Evolutionary conservation across 2,113 vertebrate species (phyloP).

Genomic region (Gallinago paraguaiae): DNA sequence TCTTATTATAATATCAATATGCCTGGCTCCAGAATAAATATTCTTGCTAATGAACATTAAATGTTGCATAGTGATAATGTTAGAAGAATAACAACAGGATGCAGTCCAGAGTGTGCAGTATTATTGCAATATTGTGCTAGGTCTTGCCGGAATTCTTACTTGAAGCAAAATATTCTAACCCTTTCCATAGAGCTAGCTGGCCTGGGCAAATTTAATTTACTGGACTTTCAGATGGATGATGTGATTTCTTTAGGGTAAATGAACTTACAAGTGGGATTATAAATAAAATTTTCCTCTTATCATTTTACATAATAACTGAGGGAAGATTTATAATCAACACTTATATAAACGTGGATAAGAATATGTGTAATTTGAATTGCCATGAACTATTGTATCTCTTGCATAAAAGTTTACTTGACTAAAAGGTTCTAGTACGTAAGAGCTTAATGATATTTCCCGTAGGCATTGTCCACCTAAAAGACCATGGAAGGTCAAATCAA

Average conservation of each 20-base stretch:
- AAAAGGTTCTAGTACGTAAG: background rate
- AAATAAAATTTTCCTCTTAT: background rate
- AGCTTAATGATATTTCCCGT: background rate
- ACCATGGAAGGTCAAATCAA: background rate
- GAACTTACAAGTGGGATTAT: background rate
- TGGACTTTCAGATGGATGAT: background rate
- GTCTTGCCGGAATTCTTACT: background rate
- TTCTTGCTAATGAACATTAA: conserved; percentile 48
- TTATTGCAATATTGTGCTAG: background rate
- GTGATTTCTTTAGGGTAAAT: conserved; percentile 2
- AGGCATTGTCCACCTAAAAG: background rate
- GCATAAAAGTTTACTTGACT: background rate
- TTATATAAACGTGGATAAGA: background rate
- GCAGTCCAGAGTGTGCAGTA: background rate
- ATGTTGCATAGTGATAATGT: background rate
- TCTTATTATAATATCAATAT: conserved; percentile 38
- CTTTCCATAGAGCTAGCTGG: background rate
- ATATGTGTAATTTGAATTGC: background rate
- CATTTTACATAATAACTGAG: background rate
- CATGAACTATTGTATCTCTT: background rate
- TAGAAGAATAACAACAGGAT: conserved; percentile 1
- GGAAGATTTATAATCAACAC: background rate
- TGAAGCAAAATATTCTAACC: background rate
- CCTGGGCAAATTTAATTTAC: background rate
- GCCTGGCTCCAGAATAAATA: conserved; percentile 53